These are phyloP conservation scores for Hypothenemus hampei DNA, from an alignment of 1,140 invertebrate species.

Conservation along the genomic window DNA sequence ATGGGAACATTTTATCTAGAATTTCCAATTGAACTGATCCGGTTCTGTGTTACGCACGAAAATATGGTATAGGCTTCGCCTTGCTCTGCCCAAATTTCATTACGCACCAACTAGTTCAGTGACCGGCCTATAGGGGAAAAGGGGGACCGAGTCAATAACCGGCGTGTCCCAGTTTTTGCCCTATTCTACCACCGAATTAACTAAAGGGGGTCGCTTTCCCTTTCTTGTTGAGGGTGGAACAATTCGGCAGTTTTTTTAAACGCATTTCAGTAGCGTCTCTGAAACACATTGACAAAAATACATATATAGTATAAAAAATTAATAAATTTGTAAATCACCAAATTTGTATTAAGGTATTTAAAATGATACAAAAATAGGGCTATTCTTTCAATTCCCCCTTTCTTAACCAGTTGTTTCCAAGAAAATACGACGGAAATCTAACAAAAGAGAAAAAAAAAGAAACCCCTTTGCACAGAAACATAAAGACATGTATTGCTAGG, in stretches of 20 bases:
- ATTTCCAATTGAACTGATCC: not conserved
- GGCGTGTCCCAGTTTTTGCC: conserved; percentile 18
- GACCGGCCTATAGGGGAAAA: conserved; percentile 15
- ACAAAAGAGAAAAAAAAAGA: too few species aligned
- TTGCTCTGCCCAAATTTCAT: conserved; percentile 25
- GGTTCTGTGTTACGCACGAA: conserved; percentile 14
- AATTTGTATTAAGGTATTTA: too few species aligned
- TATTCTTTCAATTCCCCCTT: too few species aligned
- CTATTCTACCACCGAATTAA: conserved; percentile 11
- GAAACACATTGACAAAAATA: too few species aligned
- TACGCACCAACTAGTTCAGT: conserved; percentile 28
- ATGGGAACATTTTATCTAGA: too few species aligned
- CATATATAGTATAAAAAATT: too few species aligned
- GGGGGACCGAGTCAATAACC: conserved; percentile 20
- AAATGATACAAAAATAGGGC: too few species aligned
- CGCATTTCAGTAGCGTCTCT: not conserved
- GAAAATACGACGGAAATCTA: not conserved
- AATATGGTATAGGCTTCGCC: conserved; percentile 16
- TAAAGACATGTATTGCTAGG: too few species aligned
- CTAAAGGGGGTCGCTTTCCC: conserved; percentile 19
- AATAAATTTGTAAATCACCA: too few species aligned
- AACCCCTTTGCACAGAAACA: too few species aligned
- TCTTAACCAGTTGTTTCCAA: too few species aligned
- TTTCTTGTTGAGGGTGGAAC: conserved; percentile 27
- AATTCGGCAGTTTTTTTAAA: conserved; percentile 5